Evolutionary conservation across 2,888 invertebrate species (phyloP).

Genomic region (Serrognathus titanus): DNA sequence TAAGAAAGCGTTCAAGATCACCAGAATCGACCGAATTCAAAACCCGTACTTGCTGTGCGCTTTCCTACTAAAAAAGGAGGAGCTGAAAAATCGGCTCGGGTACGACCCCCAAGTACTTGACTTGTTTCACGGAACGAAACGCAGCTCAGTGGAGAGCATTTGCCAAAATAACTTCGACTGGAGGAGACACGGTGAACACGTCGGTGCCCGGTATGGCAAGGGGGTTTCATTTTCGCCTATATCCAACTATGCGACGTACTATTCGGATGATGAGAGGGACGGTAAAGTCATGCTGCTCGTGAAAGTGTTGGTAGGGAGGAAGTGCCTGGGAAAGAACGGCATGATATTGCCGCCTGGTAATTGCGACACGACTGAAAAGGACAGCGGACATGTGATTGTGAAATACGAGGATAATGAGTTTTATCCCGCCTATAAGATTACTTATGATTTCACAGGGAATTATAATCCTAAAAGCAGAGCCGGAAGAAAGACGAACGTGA

Average conservation of each 20-base stretch:
- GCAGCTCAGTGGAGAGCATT: not conserved
- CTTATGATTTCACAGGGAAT: constrained; percentile 7
- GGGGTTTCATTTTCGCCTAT: constrained; percentile 10
- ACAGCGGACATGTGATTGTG: constrained; percentile 25
- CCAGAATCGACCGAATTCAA: constrained; percentile 7
- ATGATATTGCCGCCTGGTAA: constrained; percentile 25
- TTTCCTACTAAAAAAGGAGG: constrained; percentile 12
- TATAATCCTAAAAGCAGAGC: no score
- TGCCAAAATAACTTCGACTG: constrained; percentile 10
- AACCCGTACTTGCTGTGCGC: constrained; percentile 10
- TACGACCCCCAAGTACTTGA: not conserved
- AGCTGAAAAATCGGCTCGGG: constrained; percentile 1
- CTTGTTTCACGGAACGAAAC: constrained; percentile 12
- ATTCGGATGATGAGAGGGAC: not conserved
- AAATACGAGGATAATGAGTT: constrained; percentile 32
- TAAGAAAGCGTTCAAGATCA: constrained; percentile 3
- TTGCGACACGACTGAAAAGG: constrained; percentile 25
- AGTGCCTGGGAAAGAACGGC: constrained; percentile 16
- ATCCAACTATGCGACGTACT: constrained; percentile 6
- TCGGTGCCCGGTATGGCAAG: constrained; percentile 1
- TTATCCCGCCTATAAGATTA: constrained; percentile 26
- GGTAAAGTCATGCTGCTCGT: constrained; percentile 8
- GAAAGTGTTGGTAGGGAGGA: constrained; percentile 8
- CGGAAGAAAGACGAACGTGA: no score
- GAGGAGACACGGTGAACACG: constrained; percentile 4